Percentiles rank a stretch among this genome's conserved stretches.
phyloP scores from a whole-genome alignment of 64 coral and sea anemone species.

The Exaiptasia diaphana region DNA sequence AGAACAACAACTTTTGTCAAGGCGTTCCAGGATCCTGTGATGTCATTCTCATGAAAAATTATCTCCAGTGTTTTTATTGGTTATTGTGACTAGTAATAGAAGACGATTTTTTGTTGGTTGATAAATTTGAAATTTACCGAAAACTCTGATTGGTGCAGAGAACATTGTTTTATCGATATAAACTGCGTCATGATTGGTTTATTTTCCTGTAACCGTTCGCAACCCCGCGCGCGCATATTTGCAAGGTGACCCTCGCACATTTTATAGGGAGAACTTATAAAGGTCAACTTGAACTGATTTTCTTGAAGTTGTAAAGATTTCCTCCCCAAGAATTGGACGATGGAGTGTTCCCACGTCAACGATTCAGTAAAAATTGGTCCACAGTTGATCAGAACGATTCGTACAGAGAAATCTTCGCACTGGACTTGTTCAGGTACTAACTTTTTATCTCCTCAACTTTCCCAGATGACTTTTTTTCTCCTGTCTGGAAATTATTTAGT shows the following conservation, averaged over 20 bases:
- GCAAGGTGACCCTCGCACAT: constrained; percentile 2
- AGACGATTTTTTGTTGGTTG: constrained; percentile 25
- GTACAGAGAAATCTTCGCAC: constrained; percentile 63
- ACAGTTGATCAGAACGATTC: constrained; percentile 79
- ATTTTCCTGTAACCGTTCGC: constrained; percentile 84
- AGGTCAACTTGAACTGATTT: constrained; percentile 57
- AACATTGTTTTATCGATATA: neutral
- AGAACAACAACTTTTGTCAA: neutral
- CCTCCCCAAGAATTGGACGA: constrained; percentile 14
- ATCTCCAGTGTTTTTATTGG: neutral
- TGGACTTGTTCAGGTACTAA: constrained; percentile 84
- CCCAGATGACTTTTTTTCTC: too few relatives aligned
- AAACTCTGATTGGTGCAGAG: neutral
- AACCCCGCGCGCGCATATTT: constrained; percentile 48
- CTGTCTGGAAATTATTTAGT: neutral
- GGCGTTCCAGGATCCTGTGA: neutral
- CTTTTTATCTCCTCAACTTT: constrained; percentile 1
- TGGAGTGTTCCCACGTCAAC: constrained; percentile 91
- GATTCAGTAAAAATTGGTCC: constrained; percentile 78
- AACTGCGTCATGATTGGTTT: constrained; percentile 36
- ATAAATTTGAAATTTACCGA: neutral
- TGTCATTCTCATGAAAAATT: neutral
- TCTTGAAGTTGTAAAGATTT: constrained; percentile 30
- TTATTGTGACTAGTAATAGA: neutral
- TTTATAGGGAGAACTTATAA: constrained; percentile 1